These are phyloP conservation scores for Hetaerina titia DNA, from an alignment of 2,888 invertebrate species.

Conservation along the genomic window DNA sequence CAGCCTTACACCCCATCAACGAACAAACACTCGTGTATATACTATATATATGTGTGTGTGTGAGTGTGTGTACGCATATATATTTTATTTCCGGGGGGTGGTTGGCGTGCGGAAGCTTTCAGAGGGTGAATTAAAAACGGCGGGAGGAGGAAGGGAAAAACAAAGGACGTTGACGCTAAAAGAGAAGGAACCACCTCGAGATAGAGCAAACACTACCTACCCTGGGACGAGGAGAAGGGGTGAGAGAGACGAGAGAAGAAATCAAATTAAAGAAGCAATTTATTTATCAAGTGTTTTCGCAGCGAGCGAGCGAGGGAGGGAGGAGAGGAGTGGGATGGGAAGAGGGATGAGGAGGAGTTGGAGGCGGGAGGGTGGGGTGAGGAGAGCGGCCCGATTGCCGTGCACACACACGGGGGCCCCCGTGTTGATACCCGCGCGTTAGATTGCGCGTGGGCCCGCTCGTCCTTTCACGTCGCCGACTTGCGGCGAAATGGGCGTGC, in stretches of 20 bases:
- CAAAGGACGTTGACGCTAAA: not conserved
- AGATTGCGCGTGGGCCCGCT: no score
- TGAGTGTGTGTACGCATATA: not conserved
- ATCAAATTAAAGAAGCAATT: constrained; percentile 58
- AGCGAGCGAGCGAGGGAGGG: not conserved
- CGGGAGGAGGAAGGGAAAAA: not conserved
- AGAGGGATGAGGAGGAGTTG: not conserved
- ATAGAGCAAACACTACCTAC: not conserved
- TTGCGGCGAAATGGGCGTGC: not conserved
- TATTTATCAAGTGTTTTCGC: constrained; percentile 51
- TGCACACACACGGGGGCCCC: no score
- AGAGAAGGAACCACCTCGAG: not conserved
- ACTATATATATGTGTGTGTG: not conserved
- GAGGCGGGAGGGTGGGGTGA: no score
- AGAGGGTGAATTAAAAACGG: not conserved
- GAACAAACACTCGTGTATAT: not conserved
- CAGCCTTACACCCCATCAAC: not conserved
- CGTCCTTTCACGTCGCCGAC: no score
- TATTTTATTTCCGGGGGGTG: not conserved
- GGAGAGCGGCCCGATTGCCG: no score
- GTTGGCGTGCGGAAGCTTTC: not conserved
- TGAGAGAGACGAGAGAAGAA: not conserved
- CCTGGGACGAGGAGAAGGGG: not conserved
- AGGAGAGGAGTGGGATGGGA: not conserved
- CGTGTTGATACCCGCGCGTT: no score